Conservation (phyloP, 92 coral and sea anemone species). For the Desmophyllum pertusum region DNA sequence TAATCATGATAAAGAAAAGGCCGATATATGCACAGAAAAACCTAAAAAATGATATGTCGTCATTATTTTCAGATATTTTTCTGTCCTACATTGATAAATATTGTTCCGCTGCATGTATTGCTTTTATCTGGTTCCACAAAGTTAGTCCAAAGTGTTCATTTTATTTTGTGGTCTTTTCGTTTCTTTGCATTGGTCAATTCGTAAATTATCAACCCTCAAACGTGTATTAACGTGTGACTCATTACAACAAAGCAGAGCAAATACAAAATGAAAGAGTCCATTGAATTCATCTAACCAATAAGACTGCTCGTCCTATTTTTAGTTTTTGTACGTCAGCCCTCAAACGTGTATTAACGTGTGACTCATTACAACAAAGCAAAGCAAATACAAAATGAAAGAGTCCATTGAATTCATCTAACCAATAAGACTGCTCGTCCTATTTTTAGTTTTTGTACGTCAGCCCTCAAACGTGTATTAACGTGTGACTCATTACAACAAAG, state of each 20-base stretch:
- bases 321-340: neutral
- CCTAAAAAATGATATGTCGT: no score
- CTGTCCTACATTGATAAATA: no score
- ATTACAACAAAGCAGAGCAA: neutral
- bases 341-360: neutral
- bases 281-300: neutral
- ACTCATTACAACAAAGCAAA: no score
- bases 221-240: neutral
- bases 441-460: neutral
- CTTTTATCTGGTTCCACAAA: no score
- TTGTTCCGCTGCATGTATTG: no score
- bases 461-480: neutral
- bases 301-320: neutral
- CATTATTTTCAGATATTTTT: no score
- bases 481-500: neutral
- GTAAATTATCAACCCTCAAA: no score
- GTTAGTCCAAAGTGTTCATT: no score
- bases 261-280: neutral
- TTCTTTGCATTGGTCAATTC: no score
- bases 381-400: neutral
- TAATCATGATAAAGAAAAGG: no score
- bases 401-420: neutral
- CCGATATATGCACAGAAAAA: no score
- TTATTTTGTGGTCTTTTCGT: no score
- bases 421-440: neutral